Conservation (phyloP, 2,797 vertebrate species). For the Bradypus variegatus region DNA sequence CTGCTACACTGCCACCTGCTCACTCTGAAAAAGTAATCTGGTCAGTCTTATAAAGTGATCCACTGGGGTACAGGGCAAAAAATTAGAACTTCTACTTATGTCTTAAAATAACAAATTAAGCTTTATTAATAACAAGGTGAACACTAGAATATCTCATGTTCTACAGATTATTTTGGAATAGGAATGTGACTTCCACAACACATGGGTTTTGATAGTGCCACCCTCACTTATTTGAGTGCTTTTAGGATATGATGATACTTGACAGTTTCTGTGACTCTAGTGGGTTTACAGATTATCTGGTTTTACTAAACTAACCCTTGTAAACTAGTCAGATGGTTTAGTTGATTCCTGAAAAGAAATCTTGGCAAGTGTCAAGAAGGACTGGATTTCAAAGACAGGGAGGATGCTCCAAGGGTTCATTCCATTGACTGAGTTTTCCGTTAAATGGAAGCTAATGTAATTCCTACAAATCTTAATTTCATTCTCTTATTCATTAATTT, state of each 20-base stretch:
- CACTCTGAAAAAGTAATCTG: not conserved
- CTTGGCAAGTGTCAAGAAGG: not conserved
- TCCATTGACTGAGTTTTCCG: not conserved
- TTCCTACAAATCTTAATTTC: not conserved
- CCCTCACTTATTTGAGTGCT: not conserved
- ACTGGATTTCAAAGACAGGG: not conserved
- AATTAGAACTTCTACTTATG: not conserved
- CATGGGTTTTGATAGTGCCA: not conserved
- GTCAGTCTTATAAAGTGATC: not conserved
- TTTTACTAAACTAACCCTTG: not conserved
- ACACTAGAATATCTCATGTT: not conserved
- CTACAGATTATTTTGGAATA: not conserved
- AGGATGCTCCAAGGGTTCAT: not conserved
- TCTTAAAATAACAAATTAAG: not conserved
- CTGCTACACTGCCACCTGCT: not conserved
- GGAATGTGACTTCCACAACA: not conserved
- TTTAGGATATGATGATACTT: not conserved
- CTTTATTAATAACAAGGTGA: not conserved
- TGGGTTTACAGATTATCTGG: not conserved
- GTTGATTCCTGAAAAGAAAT: not conserved
- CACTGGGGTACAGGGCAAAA: not conserved
- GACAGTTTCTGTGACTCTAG: not conserved
- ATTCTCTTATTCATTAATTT: not conserved
- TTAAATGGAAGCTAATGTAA: not conserved
- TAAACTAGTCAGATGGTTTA: not conserved